Conservation (phyloP, 23 tunicate genomes). For the Ciona savignyi region DNA sequence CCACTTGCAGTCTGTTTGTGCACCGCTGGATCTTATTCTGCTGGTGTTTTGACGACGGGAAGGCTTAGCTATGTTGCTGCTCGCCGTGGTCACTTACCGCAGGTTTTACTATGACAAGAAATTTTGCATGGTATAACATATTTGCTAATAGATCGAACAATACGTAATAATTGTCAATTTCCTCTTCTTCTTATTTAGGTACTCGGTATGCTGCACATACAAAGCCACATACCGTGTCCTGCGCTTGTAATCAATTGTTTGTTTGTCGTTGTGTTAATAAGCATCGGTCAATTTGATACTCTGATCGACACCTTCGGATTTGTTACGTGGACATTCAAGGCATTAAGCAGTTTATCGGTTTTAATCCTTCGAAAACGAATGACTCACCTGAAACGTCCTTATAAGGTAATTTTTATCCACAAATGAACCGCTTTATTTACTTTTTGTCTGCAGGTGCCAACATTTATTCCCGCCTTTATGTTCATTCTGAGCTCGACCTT, state of each 20-base stretch:
- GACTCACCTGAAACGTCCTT: not conserved
- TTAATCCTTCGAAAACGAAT: conserved; percentile 1
- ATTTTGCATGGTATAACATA: not conserved
- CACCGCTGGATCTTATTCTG: conserved; percentile 8
- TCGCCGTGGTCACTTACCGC: conserved; percentile 8
- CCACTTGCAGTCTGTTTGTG: conserved; percentile 9
- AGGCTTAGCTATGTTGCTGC: not conserved
- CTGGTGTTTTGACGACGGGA: not conserved
- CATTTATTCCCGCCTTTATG: not conserved
- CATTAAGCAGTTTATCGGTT: not conserved
- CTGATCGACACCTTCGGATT: conserved; percentile 4
- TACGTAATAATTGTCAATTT: too few relatives aligned
- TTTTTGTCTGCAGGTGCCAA: conserved; percentile 14
- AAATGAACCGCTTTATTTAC: too few relatives aligned
- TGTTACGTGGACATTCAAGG: conserved; percentile 3
- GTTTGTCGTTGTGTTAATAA: not conserved
- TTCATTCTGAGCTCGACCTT: not conserved
- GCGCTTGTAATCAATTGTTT: not conserved
- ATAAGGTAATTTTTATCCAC: conserved; percentile 7
- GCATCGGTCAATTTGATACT: not conserved
- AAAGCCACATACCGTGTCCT: conserved; percentile 4
- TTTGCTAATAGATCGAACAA: too few relatives aligned
- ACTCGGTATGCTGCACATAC: conserved; percentile 5
- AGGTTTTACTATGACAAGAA: not conserved
- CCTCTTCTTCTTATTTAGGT: too few relatives aligned